These are phyloP conservation scores for Tachypleus tridentatus DNA, from an alignment of 1,140 invertebrate genomes.

Conservation along the genomic window DNA sequence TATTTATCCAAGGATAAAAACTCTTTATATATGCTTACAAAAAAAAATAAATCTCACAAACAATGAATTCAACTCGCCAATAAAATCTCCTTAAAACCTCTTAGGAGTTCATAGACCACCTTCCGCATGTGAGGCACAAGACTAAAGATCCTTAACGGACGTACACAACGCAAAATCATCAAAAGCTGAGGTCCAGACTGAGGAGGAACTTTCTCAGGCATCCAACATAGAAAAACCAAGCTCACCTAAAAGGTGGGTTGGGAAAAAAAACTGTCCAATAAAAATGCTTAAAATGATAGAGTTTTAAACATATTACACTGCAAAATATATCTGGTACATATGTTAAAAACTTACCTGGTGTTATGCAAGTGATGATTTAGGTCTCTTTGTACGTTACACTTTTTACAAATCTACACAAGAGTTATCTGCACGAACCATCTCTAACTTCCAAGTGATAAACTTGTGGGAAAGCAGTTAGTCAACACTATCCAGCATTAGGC, in stretches of 20 bases:
- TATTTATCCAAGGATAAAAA: too few relatives aligned
- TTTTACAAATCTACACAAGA: too few relatives aligned
- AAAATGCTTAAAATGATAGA: too few relatives aligned
- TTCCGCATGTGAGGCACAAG: constrained; percentile 98
- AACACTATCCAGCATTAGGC: too few relatives aligned
- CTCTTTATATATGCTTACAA: background rate
- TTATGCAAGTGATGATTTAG: too few relatives aligned
- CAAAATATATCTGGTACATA: too few relatives aligned
- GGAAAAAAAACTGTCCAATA: constrained; percentile 6
- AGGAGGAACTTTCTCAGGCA: constrained; percentile 64
- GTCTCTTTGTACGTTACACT: too few relatives aligned
- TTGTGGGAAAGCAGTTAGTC: too few relatives aligned
- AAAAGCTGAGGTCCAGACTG: constrained; percentile 86
- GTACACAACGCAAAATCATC: constrained; percentile 91
- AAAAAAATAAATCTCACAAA: background rate
- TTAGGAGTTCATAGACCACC: constrained; percentile 95
- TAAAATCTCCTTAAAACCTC: constrained; percentile 98
- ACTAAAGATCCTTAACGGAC: constrained; percentile 93
- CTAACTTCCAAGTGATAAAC: too few relatives aligned
- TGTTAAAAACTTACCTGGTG: too few relatives aligned
- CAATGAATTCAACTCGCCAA: constrained; percentile 48
- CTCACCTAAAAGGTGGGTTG: constrained; percentile 51
- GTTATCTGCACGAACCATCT: too few relatives aligned
- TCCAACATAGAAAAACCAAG: constrained; percentile 89
- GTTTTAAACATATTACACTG: too few relatives aligned